Evolutionary conservation across 2,797 vertebrate species (phyloP).

Genomic region (Paedocypris micromegethes): DNA sequence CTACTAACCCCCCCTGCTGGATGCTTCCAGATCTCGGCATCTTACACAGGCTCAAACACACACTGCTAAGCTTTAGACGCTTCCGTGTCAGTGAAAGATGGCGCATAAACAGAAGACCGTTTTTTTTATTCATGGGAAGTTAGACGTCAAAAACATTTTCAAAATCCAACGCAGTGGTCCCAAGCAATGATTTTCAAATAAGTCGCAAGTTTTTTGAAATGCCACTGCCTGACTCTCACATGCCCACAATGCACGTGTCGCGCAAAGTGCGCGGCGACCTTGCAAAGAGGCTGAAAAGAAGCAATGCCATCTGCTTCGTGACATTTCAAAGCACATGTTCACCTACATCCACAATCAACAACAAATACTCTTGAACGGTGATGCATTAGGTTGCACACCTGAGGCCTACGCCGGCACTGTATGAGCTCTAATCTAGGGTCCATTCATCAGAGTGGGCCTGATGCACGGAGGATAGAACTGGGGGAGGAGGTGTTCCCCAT

Average conservation of each 20-base stretch:
- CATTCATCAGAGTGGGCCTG: slow-evolving; percentile 74
- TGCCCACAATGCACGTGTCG: too few relatives aligned
- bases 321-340: slow-evolving; percentile 15
- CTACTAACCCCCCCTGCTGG: slow-evolving; percentile 65
- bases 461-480: slow-evolving; percentile 35
- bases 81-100: slow-evolving; percentile 27
- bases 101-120: slow-evolving; percentile 17
- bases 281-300: background rate
- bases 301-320: background rate
- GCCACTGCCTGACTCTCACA: too few relatives aligned
- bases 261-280: too few relatives aligned
- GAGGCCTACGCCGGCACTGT: slow-evolving; percentile 76
- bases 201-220: background rate
- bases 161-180: too few relatives aligned
- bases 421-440: slow-evolving; percentile 78
- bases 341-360: slow-evolving; percentile 14
- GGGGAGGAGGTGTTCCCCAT: slow-evolving; percentile 63
- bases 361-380: slow-evolving; percentile 26
- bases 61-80: slow-evolving; percentile 53
- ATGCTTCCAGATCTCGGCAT: slow-evolving; percentile 66
- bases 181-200: background rate
- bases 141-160: too few relatives aligned
- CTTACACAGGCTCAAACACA: slow-evolving; percentile 55
- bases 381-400: slow-evolving; percentile 83
- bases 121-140: too few relatives aligned